phyloP scores from a whole-genome alignment of 2,888 invertebrate genomes.

The Andrena fulva region DNA sequence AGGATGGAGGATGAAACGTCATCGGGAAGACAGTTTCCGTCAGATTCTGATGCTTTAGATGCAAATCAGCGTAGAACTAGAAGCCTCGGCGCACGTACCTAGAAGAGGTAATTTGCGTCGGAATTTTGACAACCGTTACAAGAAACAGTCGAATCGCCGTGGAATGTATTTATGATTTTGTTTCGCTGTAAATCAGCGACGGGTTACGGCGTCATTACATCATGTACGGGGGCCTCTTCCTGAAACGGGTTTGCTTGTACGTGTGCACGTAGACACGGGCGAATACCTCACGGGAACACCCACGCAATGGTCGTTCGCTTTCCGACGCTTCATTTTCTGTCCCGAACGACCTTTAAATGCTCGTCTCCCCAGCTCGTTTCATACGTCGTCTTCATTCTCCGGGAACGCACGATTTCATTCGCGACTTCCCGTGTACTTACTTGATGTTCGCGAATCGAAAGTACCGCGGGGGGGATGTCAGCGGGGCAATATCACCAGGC shows the following conservation, averaged over 20 bases:
- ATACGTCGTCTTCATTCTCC: conserved; percentile 56
- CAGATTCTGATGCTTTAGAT: not conserved
- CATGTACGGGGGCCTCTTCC: conserved; percentile 61
- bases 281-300: conserved; percentile 68
- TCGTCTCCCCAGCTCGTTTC: conserved; percentile 55
- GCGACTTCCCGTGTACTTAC: conserved; percentile 29
- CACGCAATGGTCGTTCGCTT: conserved; percentile 71
- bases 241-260: conserved; percentile 29
- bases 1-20: not conserved
- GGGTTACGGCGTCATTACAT: conserved; percentile 74
- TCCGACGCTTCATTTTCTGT: conserved; percentile 65
- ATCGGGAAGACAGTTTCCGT: not conserved
- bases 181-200: conserved; percentile 70
- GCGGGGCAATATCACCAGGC: not conserved
- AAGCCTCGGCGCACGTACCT: conserved; percentile 21
- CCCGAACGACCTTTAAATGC: conserved; percentile 71
- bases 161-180: conserved; percentile 38
- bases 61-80: conserved; percentile 29
- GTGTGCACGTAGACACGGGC: conserved; percentile 25
- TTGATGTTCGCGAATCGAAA: conserved; percentile 31
- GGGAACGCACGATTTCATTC: conserved; percentile 41
- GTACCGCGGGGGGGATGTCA: conserved; percentile 16
- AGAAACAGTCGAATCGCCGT: conserved; percentile 20
- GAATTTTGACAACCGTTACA: conserved; percentile 23
- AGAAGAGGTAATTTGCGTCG: conserved; percentile 17